Base-by-base conservation (phyloP, 2,888 invertebrate species). In the Abrostola tripartita region DNA sequence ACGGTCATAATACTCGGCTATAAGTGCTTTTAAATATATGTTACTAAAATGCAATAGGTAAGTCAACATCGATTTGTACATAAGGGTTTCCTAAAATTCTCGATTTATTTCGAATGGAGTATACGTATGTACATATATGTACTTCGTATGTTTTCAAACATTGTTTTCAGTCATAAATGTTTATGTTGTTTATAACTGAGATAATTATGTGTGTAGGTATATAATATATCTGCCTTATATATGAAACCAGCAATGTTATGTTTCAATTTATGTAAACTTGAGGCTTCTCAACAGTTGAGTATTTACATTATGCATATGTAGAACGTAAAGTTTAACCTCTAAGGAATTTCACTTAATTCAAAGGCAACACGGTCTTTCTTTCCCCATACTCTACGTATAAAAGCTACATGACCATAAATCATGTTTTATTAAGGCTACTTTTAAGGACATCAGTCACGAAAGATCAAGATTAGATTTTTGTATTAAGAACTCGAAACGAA, bases 401-500 rank as follows among this genome's bases (percentile, higher is more conserved):
- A 74, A 62, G 14, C 54, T 37, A 62, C 35, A 42, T 0, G 35
- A 50, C 52, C 37, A 71, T 65, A 64, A 64, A 71, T 63, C 54
- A 64, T 56, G 50, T 51, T 51, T 52, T 53, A 59, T 38, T 38
- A 14, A 65, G 14, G 47, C 52, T 58, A 66, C 41, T 57, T 72
- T 47, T 58, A 68, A 54, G 40, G 44, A 57, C 42, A 61, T 63
- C 52, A 51, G 56, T 60, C 73, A 68, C 61, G 56, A 55, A 35
- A 52, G 47, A 71, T 65, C 40, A 8, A 68, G 53, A 71, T n/a
- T 76, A 63, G 40, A 68, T 35, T 38, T 65, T 58, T 67, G 68
- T 73, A 71, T 67, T 67, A 65, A 66, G 65, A 61, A 59, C 50
- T 67, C 63, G n/a, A n/a, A n/a, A 51, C 53, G 49, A 61, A 77